Percentiles rank a stretch among this genome's conserved stretches.
Evolutionary conservation across 1,140 invertebrate species (phyloP).

Genomic region (Tachypleus tridentatus): DNA sequence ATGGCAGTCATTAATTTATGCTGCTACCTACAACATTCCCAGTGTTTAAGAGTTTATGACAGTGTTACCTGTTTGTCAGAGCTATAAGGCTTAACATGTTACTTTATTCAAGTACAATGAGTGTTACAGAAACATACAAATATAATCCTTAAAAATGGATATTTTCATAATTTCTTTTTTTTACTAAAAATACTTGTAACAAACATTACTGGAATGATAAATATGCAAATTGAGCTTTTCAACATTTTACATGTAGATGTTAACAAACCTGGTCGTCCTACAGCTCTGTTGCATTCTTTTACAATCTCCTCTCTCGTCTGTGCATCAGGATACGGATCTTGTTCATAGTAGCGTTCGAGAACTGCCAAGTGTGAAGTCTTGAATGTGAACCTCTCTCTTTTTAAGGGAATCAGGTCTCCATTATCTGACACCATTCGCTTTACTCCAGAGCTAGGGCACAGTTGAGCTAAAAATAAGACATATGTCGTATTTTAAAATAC

Average conservation of each 20-base stretch:
- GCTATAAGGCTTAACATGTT: no score
- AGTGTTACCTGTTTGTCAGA: no score
- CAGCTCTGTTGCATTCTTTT: slow-evolving; percentile 32
- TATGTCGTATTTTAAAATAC: background rate
- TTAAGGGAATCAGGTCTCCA: slow-evolving; percentile 27
- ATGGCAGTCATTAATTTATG: no score
- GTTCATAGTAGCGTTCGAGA: slow-evolving; percentile 33
- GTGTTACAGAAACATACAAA: no score
- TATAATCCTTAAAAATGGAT: no score
- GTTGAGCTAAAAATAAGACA: slow-evolving; percentile 20
- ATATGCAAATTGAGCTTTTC: no score
- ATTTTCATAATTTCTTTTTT: no score
- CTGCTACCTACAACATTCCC: no score
- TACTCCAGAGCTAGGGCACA: slow-evolving; percentile 25
- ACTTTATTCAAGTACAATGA: no score
- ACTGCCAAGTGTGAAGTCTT: slow-evolving; percentile 35
- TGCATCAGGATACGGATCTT: slow-evolving; percentile 34
- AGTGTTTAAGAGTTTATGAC: no score
- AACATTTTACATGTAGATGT: background rate
- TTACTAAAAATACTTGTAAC: no score
- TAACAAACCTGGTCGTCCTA: slow-evolving; percentile 21
- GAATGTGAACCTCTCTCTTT: slow-evolving; percentile 36
- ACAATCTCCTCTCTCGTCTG: slow-evolving; percentile 34
- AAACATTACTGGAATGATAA: no score
- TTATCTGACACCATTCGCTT: slow-evolving; percentile 26